A percentile compares a stretch with the other conserved stretches of the same genome.
Evolutionary conservation across 2,113 vertebrate genomes (phyloP).

Genomic region (Ammodramus savannarum): DNA sequence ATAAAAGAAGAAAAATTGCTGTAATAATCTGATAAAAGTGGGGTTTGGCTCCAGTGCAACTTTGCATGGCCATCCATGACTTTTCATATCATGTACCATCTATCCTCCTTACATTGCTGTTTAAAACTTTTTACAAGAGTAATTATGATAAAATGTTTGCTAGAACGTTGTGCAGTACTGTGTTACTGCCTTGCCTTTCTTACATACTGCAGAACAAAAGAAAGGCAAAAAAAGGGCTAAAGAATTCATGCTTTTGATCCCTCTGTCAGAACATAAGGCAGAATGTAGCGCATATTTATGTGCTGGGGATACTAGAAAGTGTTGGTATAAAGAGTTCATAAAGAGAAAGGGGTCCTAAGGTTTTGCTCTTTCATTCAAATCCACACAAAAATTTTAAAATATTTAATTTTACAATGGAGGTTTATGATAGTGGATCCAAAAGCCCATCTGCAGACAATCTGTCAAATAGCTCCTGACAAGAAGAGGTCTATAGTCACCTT

Average conservation of each 20-base stretch:
- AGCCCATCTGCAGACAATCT: neutral
- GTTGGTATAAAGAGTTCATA: neutral
- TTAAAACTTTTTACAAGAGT: neutral
- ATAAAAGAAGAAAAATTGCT: neutral
- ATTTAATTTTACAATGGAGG: neutral
- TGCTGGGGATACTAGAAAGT: neutral
- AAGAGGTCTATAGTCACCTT: neutral
- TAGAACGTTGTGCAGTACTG: neutral
- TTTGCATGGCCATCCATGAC: neutral
- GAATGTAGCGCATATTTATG: neutral
- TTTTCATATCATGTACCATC: neutral
- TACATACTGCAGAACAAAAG: fast-evolving
- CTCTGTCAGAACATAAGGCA: neutral
- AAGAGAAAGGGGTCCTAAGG: neutral
- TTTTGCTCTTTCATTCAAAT: neutral
- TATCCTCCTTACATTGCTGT: neutral
- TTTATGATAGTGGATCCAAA: neutral
- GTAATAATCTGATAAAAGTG: neutral
- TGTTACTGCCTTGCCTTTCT: neutral
- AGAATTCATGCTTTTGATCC: neutral
- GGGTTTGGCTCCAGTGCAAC: neutral
- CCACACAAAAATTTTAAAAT: neutral
- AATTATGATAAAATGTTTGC: neutral
- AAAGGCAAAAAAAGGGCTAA: neutral
- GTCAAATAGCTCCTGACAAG: neutral